Evolutionary conservation across 2,797 vertebrate species (phyloP).

Genomic region (Morelia viridis): DNA sequence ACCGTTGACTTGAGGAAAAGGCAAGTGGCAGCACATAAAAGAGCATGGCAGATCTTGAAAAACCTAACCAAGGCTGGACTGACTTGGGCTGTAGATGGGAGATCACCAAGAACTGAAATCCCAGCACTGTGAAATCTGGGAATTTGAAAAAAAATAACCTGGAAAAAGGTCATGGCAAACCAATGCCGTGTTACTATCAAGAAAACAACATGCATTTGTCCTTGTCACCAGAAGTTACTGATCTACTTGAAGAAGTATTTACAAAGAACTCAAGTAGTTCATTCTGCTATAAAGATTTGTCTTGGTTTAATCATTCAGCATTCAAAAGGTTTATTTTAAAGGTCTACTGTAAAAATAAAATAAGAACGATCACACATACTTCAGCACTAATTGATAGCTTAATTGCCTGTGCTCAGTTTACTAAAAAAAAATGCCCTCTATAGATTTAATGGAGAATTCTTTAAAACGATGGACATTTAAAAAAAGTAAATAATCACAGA

Average conservation of each 20-base stretch:
- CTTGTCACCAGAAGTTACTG: neutral
- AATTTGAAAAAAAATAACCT: neutral
- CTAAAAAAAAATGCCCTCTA: neutral
- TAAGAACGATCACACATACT: constrained; percentile 10
- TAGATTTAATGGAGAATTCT: neutral
- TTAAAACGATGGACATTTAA: neutral
- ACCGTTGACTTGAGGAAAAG: neutral
- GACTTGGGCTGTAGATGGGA: neutral
- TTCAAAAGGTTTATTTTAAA: neutral
- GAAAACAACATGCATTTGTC: neutral
- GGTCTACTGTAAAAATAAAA: neutral
- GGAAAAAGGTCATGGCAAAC: neutral
- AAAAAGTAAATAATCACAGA: neutral
- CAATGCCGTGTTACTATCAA: neutral
- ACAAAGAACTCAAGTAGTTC: neutral
- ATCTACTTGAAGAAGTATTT: neutral
- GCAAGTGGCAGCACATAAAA: neutral
- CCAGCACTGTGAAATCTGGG: neutral
- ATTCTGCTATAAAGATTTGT: neutral
- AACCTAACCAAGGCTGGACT: neutral
- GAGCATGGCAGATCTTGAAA: neutral
- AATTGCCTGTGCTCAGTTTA: neutral
- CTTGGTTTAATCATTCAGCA: neutral
- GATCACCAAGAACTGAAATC: neutral
- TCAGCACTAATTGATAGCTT: neutral